Evolutionary conservation across 2,888 invertebrate genomes (phyloP).

Genomic region (Chelonus formosanus): DNA sequence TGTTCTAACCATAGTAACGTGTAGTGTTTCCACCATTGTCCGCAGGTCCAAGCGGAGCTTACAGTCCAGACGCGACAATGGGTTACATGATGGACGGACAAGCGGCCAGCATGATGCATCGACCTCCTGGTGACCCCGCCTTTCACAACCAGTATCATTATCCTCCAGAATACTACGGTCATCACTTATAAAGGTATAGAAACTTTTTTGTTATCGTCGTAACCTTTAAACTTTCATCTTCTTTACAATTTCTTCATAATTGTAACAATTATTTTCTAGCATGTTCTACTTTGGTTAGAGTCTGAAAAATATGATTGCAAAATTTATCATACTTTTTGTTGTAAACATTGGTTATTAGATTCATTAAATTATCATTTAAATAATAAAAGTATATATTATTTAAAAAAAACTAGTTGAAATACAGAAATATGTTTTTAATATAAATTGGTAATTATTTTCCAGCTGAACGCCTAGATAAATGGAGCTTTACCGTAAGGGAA

Average conservation of each 20-base stretch:
- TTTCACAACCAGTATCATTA: conserved; percentile 96
- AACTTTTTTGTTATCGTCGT: not conserved
- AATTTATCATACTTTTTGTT: too few relatives aligned
- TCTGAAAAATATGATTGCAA: too few relatives aligned
- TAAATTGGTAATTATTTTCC: conserved; percentile 40
- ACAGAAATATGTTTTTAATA: not conserved
- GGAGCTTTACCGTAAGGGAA: conserved; percentile 33
- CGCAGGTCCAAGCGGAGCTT: conserved; percentile 94
- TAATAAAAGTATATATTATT: not conserved
- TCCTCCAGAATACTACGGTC: conserved; percentile 92
- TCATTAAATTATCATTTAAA: too few relatives aligned
- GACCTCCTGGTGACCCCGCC: conserved; percentile 91
- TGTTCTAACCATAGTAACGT: conserved; percentile 70
- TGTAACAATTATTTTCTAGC: too few relatives aligned
- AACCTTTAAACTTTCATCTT: too few relatives aligned
- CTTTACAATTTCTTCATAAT: too few relatives aligned
- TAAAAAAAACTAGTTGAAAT: not conserved
- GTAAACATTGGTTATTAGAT: too few relatives aligned
- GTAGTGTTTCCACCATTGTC: conserved; percentile 88
- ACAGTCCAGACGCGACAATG: conserved; percentile 95
- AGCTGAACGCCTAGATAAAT: conserved; percentile 48
- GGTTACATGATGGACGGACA: conserved; percentile 98
- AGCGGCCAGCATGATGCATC: conserved; percentile 91
- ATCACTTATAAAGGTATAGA: conserved; percentile 79
- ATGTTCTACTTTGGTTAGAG: too few relatives aligned